Evolutionary conservation across 2,888 invertebrate genomes (phyloP), one percentile per base, ranked within the genome.

Genomic region (Lepidonotus clava): DNA sequence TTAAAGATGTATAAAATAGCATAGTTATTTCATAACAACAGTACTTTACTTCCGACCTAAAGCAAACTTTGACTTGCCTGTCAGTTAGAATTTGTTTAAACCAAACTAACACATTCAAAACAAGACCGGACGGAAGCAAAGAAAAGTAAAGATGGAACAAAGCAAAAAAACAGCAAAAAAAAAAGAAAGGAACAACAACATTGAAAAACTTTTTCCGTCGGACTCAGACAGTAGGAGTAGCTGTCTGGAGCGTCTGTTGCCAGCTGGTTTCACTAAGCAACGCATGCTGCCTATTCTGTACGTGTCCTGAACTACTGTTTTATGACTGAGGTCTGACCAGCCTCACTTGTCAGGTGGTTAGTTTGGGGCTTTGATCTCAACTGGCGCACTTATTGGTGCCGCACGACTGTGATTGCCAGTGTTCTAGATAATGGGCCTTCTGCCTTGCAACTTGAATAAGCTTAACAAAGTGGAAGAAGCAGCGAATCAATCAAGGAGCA

Each of bases 261-360:
- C n/a, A n/a, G n/a, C n/a, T n/a, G n/a, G n/a, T n/a, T n/a, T 56
- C 56, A 18, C 61, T 24, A 61, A 61, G 61, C 5, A 24, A 11
- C 24, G 28, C 61, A 61, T 61, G n/a, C 28, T 28, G 4, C 28
- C 28, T 32, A 61, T 61, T 61, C 61, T 24, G 24, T 18, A 1
- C 2, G 28, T 32, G 1, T 32, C 61, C 61, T 28, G 5, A 11
- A 61, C 61, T 24, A 61, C 61, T 61, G 61, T 61, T 61, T 61
- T 61, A 61, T 32, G 21, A 61, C 28, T 24, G 28, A 28, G 8
- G 28, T 24, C 28, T 61, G 61, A 61, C 61, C 11, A 24, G 1
- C 11, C 61, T 28, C 61, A 61, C 61, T 24, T 61, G 61, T 61
- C 61, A 61, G 61, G 28, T 61, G 61, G 61, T 61, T 61, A n/a